These are phyloP conservation scores for Heliothis peltigera DNA, from an alignment of 2,888 invertebrate species.

Conservation along the genomic window DNA sequence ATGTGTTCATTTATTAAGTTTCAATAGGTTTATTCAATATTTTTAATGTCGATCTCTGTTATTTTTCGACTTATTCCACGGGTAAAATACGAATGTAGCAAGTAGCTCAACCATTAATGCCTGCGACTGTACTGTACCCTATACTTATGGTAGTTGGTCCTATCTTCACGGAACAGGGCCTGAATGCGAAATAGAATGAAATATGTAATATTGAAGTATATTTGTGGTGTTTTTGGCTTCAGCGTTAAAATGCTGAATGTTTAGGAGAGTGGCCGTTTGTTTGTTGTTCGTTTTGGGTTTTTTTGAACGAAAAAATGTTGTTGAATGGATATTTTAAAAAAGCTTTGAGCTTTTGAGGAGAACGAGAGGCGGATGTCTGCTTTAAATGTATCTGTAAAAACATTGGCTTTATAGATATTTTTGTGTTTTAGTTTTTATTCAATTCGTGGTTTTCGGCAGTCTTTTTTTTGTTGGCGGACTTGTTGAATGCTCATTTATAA, in stretches of 20 bases:
- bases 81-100: too few relatives aligned
- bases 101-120: too few relatives aligned
- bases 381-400: constrained; percentile 13
- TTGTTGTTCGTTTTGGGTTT: constrained; percentile 49
- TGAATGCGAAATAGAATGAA: constrained; percentile 71
- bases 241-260: constrained; percentile 53
- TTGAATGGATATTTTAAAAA: constrained; percentile 48
- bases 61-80: too few relatives aligned
- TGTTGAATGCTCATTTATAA: neutral
- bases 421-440: neutral
- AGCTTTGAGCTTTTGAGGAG: constrained; percentile 34
- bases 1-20: too few relatives aligned
- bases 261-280: constrained; percentile 49
- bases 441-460: neutral
- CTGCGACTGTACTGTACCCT: constrained; percentile 53
- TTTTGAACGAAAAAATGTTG: constrained; percentile 41
- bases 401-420: neutral
- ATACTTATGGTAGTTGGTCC: constrained; percentile 73
- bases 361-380: neutral
- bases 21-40: too few relatives aligned
- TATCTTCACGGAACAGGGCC: constrained; percentile 66
- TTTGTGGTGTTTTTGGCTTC: constrained; percentile 50
- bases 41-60: too few relatives aligned
- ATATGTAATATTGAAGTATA: constrained; percentile 59
- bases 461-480: neutral